Percentiles rank a stretch among this genome's conserved stretches.
Evolutionary conservation across 2,888 invertebrate species (phyloP).

Genomic region (Neoitamus cyanurus): DNA sequence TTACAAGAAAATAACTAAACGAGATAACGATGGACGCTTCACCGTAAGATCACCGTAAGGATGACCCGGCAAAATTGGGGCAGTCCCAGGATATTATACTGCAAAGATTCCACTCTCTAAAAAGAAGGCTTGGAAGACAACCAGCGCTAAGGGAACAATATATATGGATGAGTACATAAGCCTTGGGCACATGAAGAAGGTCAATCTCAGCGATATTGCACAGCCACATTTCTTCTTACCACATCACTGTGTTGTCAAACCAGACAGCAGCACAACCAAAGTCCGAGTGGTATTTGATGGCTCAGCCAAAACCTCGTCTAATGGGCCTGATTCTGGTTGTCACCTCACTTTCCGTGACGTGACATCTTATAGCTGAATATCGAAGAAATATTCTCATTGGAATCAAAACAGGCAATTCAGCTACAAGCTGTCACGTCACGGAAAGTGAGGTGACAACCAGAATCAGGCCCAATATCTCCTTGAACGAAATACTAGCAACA

Average conservation of each 20-base stretch:
- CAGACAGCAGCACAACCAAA: neutral
- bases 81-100: slow-evolving; percentile 39
- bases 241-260: neutral
- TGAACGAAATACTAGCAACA: slow-evolving; percentile 53
- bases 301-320: slow-evolving; percentile 35
- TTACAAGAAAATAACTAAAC: slow-evolving; percentile 49
- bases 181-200: slow-evolving; percentile 47
- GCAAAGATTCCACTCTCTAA: slow-evolving; percentile 52
- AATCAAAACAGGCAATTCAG: no score
- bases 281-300: no score
- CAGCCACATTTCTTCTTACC: neutral
- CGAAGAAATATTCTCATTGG: no score
- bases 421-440: no score
- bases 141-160: slow-evolving; percentile 51
- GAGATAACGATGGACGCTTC: slow-evolving; percentile 50
- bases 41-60: slow-evolving; percentile 50
- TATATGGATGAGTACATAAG: slow-evolving; percentile 53
- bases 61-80: neutral
- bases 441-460: no score
- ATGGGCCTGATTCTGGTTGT: no score
- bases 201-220: neutral
- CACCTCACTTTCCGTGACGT: no score
- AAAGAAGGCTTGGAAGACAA: slow-evolving; percentile 51
- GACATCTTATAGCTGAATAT: no score
- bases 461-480: no score